phyloP scores from a whole-genome alignment of 2,113 vertebrate genomes.

The Thamnaconus septentrionalis region DNA sequence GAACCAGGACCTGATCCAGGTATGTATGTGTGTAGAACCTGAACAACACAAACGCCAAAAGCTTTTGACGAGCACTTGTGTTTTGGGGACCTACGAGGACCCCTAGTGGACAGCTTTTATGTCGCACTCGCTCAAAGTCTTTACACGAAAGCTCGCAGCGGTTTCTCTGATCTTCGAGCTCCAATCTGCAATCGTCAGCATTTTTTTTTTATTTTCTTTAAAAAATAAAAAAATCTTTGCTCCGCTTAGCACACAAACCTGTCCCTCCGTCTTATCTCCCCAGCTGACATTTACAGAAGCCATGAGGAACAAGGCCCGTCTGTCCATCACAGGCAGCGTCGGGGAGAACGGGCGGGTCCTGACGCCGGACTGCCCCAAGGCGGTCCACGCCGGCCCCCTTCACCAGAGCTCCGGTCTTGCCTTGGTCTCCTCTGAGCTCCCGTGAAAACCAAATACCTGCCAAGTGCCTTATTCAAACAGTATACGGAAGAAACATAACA shows the following conservation, averaged over 20 bases:
- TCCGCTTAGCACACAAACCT: too few relatives aligned
- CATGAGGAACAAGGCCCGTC: slow-evolving; percentile 99
- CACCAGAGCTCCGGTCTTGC: slow-evolving; percentile 97
- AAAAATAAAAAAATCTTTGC: background rate
- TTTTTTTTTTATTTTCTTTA: background rate
- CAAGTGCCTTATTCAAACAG: slow-evolving; percentile 94
- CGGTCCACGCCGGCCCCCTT: slow-evolving; percentile 90
- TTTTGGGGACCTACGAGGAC: too few relatives aligned
- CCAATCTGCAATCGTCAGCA: background rate
- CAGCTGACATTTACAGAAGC: slow-evolving; percentile 99
- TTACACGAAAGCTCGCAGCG: too few relatives aligned
- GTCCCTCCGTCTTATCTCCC: slow-evolving; percentile 30
- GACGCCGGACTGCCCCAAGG: slow-evolving; percentile 98
- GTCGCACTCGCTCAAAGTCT: too few relatives aligned
- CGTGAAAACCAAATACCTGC: slow-evolving; percentile 97
- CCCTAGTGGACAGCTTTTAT: too few relatives aligned
- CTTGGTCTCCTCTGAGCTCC: slow-evolving; percentile 97
- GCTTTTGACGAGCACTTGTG: too few relatives aligned
- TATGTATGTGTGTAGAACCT: too few relatives aligned
- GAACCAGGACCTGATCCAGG: too few relatives aligned
- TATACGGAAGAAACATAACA: slow-evolving; percentile 28
- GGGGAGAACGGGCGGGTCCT: slow-evolving; percentile 96
- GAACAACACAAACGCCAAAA: too few relatives aligned
- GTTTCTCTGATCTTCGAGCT: too few relatives aligned
- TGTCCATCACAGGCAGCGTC: slow-evolving; percentile 98